Base-by-base conservation (phyloP, 1,140 invertebrate species). In the Eumaeus atala region DNA sequence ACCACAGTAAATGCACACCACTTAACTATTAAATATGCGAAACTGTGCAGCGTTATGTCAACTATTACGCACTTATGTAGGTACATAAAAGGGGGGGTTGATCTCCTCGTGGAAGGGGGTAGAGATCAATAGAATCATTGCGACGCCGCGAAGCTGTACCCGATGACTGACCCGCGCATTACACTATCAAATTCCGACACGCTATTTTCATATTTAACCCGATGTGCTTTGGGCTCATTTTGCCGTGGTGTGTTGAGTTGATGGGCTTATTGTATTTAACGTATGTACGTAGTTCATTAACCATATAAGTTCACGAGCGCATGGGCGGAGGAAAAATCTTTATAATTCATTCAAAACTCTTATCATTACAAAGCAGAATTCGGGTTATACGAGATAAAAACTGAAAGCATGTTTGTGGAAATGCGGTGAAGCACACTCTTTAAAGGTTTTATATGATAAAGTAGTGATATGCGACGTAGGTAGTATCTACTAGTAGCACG, bases 51-150 rank as follows among this genome's bases (percentile, higher is more conserved):
- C 28, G 40, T 18, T 44, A 52, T 58, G 60, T 56, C 56, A 57
- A 62, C 61, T 65, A 28, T 28, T 28, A 68, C 63, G 51, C 58
- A 58, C 55, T 59, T 64, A 66, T 70, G 21, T 28, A 28, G 2
- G 61, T 66, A 68, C 54, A 64, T 59, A 61, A 16, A 58, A 49
- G 55, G 59, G 66, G 66, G 56, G 51, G 53, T 16, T 16, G 8
- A 14, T 9, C 40, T 56, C 63, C 62, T 58, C 59, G 54, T 42
- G 14, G 51, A 33, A n/a, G 52, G 52, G 59, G 62, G 66, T 48
- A 67, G 64, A 76, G 71, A 78, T 78, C 75, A 67, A 78, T 78
- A 75, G 61, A 76, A 71, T 78, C 75, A 78, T 78, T 67, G 71
- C 71, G 59, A 47, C 56, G 62, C 54, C 51, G 51, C 51, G 51